These are phyloP conservation scores for Vanessa atalanta DNA, from an alignment of 1,140 invertebrate species.

Conservation along the genomic window DNA sequence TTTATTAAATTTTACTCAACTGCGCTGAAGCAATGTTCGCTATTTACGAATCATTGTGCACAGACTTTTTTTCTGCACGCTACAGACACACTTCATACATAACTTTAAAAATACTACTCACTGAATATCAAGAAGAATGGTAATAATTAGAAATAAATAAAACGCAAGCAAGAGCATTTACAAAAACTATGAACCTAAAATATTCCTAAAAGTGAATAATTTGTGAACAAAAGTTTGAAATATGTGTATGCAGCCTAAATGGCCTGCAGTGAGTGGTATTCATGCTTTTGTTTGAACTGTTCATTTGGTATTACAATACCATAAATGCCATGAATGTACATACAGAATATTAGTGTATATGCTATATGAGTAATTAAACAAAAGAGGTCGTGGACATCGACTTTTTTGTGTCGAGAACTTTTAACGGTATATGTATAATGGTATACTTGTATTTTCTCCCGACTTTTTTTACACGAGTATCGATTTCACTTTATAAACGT, in stretches of 20 bases:
- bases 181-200: neutral
- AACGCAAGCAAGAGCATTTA: neutral
- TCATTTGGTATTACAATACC: conserved; percentile 40
- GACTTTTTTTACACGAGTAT: neutral
- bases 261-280: conserved; percentile 35
- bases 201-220: conserved; percentile 27
- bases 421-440: neutral
- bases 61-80: neutral
- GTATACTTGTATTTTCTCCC: neutral
- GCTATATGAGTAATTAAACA: conserved; percentile 27
- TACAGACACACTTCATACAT: neutral
- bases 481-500: neutral
- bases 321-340: conserved; percentile 30
- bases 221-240: conserved; percentile 35
- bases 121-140: neutral
- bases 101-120: neutral
- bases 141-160: neutral
- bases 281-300: conserved; percentile 38
- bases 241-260: conserved; percentile 34
- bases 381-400: conserved; percentile 19
- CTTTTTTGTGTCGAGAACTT: conserved; percentile 4
- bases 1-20: neutral
- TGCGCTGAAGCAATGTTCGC: neutral
- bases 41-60: neutral
- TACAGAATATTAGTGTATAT: conserved; percentile 23